phyloP scores from a whole-genome alignment of 2,888 invertebrate genomes.

The Cerastis leucographa region DNA sequence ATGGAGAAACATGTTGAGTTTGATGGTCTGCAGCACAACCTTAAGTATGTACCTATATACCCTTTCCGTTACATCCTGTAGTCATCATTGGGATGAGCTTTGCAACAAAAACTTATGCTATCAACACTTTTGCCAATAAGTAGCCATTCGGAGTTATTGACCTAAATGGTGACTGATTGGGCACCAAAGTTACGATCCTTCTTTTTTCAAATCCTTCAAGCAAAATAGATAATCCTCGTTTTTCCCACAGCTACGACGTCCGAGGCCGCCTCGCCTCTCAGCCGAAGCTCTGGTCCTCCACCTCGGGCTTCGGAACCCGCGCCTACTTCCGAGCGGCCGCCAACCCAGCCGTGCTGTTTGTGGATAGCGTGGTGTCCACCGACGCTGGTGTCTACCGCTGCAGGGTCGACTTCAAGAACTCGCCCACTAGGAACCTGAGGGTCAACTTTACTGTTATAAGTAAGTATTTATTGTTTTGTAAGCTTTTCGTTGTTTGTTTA shows the following conservation, averaged over 20 bases:
- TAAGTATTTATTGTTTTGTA: conserved; percentile 88
- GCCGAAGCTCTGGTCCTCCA: conserved; percentile 96
- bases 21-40: no score
- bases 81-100: no score
- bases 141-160: background rate
- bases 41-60: no score
- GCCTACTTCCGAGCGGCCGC: conserved; percentile 94
- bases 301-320: conserved; percentile 93
- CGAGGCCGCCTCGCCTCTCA: conserved; percentile 93
- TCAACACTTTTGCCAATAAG: background rate
- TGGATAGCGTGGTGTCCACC: conserved; percentile 93
- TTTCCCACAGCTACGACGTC: conserved; percentile 92
- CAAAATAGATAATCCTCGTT: background rate
- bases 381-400: conserved; percentile 97
- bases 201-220: background rate
- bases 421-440: conserved; percentile 96
- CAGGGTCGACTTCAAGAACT: conserved; percentile 97
- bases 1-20: no score
- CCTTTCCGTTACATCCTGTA: no score
- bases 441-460: conserved; percentile 97
- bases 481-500: background rate
- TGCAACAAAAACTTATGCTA: no score
- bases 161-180: background rate
- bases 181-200: background rate
- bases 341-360: conserved; percentile 93